A percentile compares a stretch with the other conserved stretches of the same genome.
Evolutionary conservation across 1,140 invertebrate genomes (phyloP).

Genomic region (Cyphomyrmex costatus): DNA sequence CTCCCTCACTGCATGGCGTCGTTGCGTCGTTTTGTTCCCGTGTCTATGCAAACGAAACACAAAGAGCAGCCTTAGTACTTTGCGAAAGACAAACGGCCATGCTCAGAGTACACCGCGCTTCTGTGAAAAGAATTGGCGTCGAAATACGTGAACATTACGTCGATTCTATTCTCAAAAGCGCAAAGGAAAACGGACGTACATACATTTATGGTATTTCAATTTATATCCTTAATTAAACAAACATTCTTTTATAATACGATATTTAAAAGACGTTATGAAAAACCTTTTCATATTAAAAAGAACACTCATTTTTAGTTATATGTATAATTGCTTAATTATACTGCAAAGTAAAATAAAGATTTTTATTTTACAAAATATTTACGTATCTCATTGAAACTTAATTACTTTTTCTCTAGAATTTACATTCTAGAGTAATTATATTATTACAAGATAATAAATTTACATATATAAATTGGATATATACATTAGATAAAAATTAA

Average conservation of each 20-base stretch:
- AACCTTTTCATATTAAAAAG: not conserved
- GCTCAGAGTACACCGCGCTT: slow-evolving; percentile 2
- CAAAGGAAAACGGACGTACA: slow-evolving; percentile 7
- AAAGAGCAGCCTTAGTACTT: slow-evolving; percentile 36
- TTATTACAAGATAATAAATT: slow-evolving; percentile 15
- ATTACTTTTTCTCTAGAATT: not conserved
- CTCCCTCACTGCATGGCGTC: slow-evolving; percentile 8
- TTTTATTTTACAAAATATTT: not conserved
- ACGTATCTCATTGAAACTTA: not conserved
- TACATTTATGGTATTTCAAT: slow-evolving; percentile 2
- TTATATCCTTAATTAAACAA: slow-evolving; percentile 52
- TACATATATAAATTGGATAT: not conserved
- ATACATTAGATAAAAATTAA: not conserved
- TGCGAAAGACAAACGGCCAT: slow-evolving; percentile 27
- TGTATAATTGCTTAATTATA: not conserved
- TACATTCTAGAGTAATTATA: not conserved
- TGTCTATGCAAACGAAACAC: slow-evolving; percentile 45
- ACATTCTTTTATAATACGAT: not conserved
- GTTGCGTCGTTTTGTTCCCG: slow-evolving; percentile 21
- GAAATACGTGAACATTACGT: slow-evolving; percentile 17
- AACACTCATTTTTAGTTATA: slow-evolving; percentile 1
- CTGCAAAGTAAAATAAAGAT: not conserved
- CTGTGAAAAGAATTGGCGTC: slow-evolving; percentile 36
- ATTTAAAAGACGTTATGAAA: not conserved
- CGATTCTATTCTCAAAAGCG: slow-evolving; percentile 12